phyloP scores from a whole-genome alignment of 2,113 vertebrate genomes.

The Pelodiscus sinensis region DNA sequence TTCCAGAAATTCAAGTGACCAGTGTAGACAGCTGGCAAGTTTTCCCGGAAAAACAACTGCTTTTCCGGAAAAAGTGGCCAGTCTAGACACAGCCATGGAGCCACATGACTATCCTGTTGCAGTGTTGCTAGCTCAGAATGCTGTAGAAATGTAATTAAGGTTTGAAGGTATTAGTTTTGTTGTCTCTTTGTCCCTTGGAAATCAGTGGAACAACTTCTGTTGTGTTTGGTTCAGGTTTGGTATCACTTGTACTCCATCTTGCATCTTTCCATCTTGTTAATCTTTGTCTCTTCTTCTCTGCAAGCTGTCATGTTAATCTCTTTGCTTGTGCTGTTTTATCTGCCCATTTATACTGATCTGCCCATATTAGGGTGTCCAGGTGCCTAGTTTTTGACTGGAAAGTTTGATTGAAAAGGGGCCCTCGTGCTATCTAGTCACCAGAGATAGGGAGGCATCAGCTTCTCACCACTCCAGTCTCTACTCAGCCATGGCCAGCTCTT shows the following conservation, averaged over 20 bases:
- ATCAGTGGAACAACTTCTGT: background rate
- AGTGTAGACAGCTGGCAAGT: too few species aligned
- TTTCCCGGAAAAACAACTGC: too few species aligned
- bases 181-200: background rate
- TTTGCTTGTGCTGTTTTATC: background rate
- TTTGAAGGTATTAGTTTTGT: background rate
- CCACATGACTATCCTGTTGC: background rate
- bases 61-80: too few species aligned
- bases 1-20: too few species aligned
- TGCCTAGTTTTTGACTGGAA: too few species aligned
- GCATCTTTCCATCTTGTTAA: background rate
- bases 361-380: too few species aligned
- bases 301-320: background rate
- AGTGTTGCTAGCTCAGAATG: background rate
- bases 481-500: too few species aligned
- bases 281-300: background rate
- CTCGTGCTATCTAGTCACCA: too few species aligned
- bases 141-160: background rate
- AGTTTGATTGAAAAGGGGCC: too few species aligned
- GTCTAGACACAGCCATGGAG: too few species aligned
- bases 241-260: background rate
- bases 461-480: too few species aligned
- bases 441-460: too few species aligned
- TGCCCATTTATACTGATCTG: background rate
- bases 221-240: background rate